A percentile compares a stretch with the other conserved stretches of the same genome.
Conservation (phyloP, 2,797 vertebrate species). For the Poecile montanus region DNA sequence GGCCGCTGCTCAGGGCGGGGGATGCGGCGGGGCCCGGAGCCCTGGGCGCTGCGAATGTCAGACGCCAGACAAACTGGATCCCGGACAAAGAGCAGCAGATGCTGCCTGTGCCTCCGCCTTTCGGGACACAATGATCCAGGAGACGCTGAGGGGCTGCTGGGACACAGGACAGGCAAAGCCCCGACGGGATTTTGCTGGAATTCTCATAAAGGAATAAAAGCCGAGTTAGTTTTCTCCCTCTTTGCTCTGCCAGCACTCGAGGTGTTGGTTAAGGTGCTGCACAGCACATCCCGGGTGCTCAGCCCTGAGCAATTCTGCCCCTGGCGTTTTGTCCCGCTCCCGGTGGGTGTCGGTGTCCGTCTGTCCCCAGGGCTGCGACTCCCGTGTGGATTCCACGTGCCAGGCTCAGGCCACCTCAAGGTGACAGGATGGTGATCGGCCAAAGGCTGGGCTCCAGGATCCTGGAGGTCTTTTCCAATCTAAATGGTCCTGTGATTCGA, state of each 20-base stretch:
- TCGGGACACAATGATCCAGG: slow-evolving; percentile 14
- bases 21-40: background rate
- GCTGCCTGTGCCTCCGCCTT: background rate
- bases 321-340: background rate
- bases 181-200: background rate
- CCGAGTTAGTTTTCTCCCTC: background rate
- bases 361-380: background rate
- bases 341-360: background rate
- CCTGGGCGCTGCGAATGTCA: slow-evolving; percentile 61
- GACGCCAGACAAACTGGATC: slow-evolving; percentile 58
- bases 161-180: background rate
- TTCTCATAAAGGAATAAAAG: background rate
- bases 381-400: fast-evolving
- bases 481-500: background rate
- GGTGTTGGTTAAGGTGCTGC: background rate
- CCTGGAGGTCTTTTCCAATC: background rate
- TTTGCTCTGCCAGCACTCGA: background rate
- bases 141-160: background rate
- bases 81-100: slow-evolving; percentile 19
- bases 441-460: fast-evolving
- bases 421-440: fast-evolving
- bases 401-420: background rate
- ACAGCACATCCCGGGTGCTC: background rate
- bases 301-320: background rate
- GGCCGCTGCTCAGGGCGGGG: background rate